Base-by-base conservation (phyloP, 30 jellyfish, hydroid and myxozoan genomes). In the Hydractinia symbiolongicarpus region DNA sequence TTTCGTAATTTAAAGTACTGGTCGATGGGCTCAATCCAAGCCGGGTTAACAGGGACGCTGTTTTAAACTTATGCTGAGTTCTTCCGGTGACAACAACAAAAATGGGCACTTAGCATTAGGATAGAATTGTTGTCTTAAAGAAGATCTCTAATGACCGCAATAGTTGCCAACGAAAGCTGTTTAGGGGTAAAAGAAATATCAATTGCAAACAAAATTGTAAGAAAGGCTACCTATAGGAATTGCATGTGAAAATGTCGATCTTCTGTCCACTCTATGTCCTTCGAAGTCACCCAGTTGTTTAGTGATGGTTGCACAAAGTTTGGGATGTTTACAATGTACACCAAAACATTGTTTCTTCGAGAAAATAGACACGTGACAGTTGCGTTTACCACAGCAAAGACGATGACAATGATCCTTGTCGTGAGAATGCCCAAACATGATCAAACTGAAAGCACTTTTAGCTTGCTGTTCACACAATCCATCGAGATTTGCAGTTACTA, bases 401-500 rank as follows among this genome's bases (percentile, higher is more conserved):
- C 73, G 89, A 66, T 80, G 70, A 71, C 97, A 90, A 16, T 86
- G 75, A 16, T 82, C 66, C 61, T 77, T 82, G 21, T 88, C 16
- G 56, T 62, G 56, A 5, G 94, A 40, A 16, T 86, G 51, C 1
- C 88, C 81, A 14, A 90, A 79, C 51, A 77, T 71, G 51, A 62
- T 50, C 9, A 90, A 76, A n/a, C 73, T 94, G 64, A 90, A 90
- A 1, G 97, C 87, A 72, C 95, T 90, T 54, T 83, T 88, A 49
- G 95, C 86, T 66, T 90, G 97, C 54, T 90, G 97, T 62, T 86
- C 71, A 67, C 97, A 90, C 14, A 90, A 71, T 5, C 90, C 97
- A 73, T 73, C 84, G 8, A 14, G 73, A 40, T 78, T 82, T 10
- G 71, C 77, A 19, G 44, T 86, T 4, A 49, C 73, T 9, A 52